Percentiles rank a stretch among this genome's conserved stretches.
These are phyloP conservation scores for Euproctis similis DNA, from an alignment of 2,888 invertebrate genomes.

Conservation along the genomic window DNA sequence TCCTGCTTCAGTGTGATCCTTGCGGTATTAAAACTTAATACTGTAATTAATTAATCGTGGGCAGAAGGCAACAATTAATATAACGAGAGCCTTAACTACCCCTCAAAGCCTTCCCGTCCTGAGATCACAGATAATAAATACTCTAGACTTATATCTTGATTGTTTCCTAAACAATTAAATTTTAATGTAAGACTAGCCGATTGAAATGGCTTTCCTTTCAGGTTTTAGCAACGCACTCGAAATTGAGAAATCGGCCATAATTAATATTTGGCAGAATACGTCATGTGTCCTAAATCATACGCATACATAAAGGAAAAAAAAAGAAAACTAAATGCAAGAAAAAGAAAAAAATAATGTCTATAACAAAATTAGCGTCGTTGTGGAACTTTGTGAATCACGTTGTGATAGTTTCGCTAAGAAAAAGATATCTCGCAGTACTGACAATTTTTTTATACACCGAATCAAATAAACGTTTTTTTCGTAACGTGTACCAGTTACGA, in stretches of 20 bases:
- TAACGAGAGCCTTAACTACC: slow-evolving; percentile 5
- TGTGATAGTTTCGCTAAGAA: neutral
- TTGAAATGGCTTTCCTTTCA: no score
- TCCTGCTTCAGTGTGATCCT: neutral
- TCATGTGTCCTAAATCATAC: no score
- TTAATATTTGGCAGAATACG: no score
- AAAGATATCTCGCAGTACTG: neutral
- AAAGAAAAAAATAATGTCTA: slow-evolving; percentile 1
- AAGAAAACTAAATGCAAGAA: no score
- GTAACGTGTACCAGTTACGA: neutral
- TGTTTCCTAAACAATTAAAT: no score
- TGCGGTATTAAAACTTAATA: slow-evolving; percentile 6
- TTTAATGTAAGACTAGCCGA: no score
- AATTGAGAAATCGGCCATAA: no score
- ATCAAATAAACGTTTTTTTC: neutral
- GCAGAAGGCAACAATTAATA: slow-evolving; percentile 8
- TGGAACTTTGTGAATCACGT: slow-evolving; percentile 1
- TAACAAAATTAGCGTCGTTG: slow-evolving; percentile 9
- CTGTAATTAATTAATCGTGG: slow-evolving; percentile 7
- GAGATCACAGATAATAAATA: slow-evolving; percentile 4
- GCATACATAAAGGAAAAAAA: no score
- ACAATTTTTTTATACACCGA: neutral
- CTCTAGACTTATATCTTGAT: no score
- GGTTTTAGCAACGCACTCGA: no score
- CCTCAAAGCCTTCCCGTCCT: neutral